A percentile compares a stretch with the other conserved stretches of the same genome.
Conservation (phyloP, 2,113 vertebrate genomes). For the Sturnus vulgaris region DNA sequence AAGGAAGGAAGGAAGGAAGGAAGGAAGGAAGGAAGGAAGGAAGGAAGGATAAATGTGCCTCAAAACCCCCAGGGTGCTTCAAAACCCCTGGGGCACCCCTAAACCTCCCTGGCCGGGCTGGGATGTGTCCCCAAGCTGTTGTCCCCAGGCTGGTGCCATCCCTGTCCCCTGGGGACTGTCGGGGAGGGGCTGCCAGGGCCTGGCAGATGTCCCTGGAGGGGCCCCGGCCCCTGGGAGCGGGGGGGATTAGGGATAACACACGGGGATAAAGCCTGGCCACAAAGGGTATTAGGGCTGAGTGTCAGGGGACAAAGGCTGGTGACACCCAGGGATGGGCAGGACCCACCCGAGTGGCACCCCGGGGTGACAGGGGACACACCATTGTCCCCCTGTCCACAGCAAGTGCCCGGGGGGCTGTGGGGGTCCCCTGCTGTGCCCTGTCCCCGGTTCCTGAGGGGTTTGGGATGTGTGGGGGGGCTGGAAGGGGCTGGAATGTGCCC, state of each 20-base stretch:
- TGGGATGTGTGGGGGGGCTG: background rate
- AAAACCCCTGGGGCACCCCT: background rate
- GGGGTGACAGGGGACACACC: background rate
- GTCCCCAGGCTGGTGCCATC: background rate
- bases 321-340: background rate
- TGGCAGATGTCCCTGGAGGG: conserved; percentile 4
- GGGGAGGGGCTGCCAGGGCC: background rate
- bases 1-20: background rate
- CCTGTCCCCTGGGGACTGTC: background rate
- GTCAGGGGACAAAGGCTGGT: background rate
- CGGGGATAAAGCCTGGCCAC: background rate
- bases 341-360: background rate
- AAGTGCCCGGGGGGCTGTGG: accelerated
- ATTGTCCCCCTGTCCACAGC: accelerated
- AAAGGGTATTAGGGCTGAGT: background rate
- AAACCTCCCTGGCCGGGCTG: accelerated
- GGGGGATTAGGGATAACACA: background rate
- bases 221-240: background rate
- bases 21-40: too few species aligned
- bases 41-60: too few species aligned
- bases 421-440: background rate
- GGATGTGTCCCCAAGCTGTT: background rate
- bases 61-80: background rate
- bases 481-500: background rate
- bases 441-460: accelerated